Evolutionary conservation across 2,113 vertebrate species (phyloP).

Genomic region (Xerus inauris): DNA sequence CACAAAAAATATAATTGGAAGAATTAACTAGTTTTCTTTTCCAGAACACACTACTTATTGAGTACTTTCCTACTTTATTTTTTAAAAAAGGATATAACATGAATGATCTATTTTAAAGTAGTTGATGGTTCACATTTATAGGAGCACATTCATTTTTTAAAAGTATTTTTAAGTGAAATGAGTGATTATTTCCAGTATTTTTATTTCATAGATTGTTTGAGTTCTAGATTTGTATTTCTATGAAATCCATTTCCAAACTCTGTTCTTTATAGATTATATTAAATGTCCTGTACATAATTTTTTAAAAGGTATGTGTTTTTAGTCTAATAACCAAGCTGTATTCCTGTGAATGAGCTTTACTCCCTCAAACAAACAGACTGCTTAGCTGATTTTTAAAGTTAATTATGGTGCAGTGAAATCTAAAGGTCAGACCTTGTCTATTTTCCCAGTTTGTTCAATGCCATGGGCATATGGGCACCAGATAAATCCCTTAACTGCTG

Average conservation of each 20-base stretch:
- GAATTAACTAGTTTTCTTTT: neutral
- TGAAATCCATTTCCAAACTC: neutral
- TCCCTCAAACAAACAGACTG: neutral
- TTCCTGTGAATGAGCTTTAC: slow-evolving; percentile 35
- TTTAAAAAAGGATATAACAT: neutral
- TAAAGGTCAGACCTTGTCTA: slow-evolving; percentile 71
- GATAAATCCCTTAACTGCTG: slow-evolving; percentile 60
- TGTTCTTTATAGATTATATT: neutral
- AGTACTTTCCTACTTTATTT: neutral
- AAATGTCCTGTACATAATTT: neutral
- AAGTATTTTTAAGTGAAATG: neutral
- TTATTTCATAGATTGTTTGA: neutral
- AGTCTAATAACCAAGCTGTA: neutral
- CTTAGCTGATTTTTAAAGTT: slow-evolving; percentile 72
- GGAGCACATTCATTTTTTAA: neutral
- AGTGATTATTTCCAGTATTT: neutral
- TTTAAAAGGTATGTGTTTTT: neutral
- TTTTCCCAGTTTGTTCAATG: slow-evolving; percentile 48
- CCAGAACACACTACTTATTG: neutral
- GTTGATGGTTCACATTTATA: neutral
- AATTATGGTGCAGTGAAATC: slow-evolving; percentile 65
- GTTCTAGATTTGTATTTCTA: neutral
- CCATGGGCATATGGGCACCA: slow-evolving; percentile 19
- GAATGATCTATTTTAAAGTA: neutral
- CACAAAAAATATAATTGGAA: neutral